A percentile compares a stretch with the other conserved stretches of the same genome.
These are phyloP conservation scores for Babylonia areolata DNA, from an alignment of 1,140 invertebrate species.

Conservation along the genomic window DNA sequence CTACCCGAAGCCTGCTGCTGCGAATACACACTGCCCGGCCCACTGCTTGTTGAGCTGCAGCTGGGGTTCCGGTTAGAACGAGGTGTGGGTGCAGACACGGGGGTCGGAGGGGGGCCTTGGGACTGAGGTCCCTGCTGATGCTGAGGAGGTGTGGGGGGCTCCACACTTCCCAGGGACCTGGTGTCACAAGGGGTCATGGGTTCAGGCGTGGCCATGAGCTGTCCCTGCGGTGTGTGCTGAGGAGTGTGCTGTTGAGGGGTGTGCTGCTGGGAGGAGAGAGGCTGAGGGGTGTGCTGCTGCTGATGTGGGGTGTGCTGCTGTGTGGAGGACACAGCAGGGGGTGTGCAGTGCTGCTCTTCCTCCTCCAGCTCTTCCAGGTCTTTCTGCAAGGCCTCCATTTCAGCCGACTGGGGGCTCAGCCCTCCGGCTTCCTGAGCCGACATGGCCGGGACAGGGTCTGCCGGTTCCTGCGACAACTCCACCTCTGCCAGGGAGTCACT, in stretches of 20 bases:
- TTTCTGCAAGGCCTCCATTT: constrained; percentile 58
- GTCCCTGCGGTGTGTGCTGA: constrained; percentile 23
- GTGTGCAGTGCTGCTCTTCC: background rate
- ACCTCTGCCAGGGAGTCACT: constrained; percentile 31
- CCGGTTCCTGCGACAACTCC: constrained; percentile 20
- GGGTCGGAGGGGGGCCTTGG: constrained; percentile 1
- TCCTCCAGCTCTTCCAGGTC: constrained; percentile 65
- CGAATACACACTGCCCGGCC: constrained; percentile 57
- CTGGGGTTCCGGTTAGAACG: constrained; percentile 28
- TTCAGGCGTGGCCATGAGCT: constrained; percentile 38
- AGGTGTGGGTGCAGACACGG: constrained; percentile 27
- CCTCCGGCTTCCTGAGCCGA: background rate
- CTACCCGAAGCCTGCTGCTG: constrained; percentile 50
- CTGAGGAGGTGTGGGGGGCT: constrained; percentile 41
- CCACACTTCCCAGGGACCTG: constrained; percentile 45
- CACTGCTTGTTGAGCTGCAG: constrained; percentile 51
- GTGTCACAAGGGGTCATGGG: constrained; percentile 46
- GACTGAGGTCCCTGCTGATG: constrained; percentile 22
- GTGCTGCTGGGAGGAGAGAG: constrained; percentile 3
- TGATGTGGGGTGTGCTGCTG: constrained; percentile 9
- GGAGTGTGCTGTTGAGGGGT: background rate
- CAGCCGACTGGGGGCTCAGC: constrained; percentile 31
- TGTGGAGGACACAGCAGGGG: background rate
- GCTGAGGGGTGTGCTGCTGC: background rate
- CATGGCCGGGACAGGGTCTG: background rate